A percentile compares a stretch with the other conserved stretches of the same genome.
phyloP scores from a whole-genome alignment of 1,140 invertebrate genomes.

The Panagrolaimus sp. region DNA sequence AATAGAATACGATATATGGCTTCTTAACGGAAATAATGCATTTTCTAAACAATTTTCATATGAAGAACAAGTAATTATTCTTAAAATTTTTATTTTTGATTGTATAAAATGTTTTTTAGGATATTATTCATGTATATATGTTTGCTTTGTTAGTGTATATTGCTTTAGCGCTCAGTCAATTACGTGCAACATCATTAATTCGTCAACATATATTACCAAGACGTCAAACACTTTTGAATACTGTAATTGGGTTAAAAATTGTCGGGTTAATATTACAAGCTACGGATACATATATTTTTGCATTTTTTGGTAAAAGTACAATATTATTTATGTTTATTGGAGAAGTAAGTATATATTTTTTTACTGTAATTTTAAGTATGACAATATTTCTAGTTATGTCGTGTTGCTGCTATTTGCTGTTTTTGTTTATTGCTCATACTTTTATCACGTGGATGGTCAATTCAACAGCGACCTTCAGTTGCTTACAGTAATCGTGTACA shows the following conservation, averaged over 20 bases:
- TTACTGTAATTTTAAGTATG: slow-evolving; percentile 71
- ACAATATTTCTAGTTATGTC: slow-evolving; percentile 29
- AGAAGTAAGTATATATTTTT: slow-evolving; percentile 68
- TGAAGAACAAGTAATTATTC: slow-evolving; percentile 70
- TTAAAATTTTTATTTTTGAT: slow-evolving; percentile 8
- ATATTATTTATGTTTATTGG: slow-evolving; percentile 73
- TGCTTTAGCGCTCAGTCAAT: slow-evolving; percentile 77
- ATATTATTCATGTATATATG: slow-evolving; percentile 83
- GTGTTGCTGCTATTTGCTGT: slow-evolving; percentile 23
- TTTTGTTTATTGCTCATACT: slow-evolving; percentile 77
- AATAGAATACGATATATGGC: slow-evolving; percentile 84
- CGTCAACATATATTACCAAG: slow-evolving; percentile 66
- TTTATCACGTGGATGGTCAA: slow-evolving; percentile 91
- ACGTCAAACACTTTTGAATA: slow-evolving; percentile 73
- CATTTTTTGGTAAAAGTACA: slow-evolving; percentile 78
- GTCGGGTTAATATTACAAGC: slow-evolving; percentile 77
- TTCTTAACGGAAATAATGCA: slow-evolving; percentile 88
- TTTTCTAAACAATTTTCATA: slow-evolving; percentile 92
- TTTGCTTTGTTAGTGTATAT: slow-evolving; percentile 80
- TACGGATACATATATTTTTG: slow-evolving; percentile 80
- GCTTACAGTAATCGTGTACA: slow-evolving; percentile 67
- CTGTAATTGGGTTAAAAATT: slow-evolving; percentile 76
- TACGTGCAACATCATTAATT: slow-evolving; percentile 78
- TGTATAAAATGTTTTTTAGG: slow-evolving; percentile 60
- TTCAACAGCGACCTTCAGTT: slow-evolving; percentile 77